Evolutionary conservation across 2,888 invertebrate species (phyloP).

Genomic region (Acheta domesticus): DNA sequence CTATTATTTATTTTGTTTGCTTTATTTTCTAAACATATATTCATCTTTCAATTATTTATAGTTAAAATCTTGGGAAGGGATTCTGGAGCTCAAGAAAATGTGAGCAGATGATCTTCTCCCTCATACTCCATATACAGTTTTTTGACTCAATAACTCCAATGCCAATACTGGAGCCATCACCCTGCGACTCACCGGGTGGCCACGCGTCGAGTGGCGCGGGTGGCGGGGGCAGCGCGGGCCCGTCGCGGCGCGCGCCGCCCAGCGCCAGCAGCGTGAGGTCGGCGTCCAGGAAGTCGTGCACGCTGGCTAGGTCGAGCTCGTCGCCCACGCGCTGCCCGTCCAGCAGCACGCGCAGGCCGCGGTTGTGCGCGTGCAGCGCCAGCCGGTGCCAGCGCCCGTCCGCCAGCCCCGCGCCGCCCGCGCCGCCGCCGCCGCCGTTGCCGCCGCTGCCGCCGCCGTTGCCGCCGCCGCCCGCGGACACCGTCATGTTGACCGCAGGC

Average conservation of each 20-base stretch:
- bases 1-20: no score
- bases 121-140: no score
- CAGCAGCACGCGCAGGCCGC: conserved; percentile 68
- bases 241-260: conserved; percentile 59
- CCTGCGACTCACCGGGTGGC: neutral
- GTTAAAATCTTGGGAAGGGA: no score
- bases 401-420: conserved; percentile 49
- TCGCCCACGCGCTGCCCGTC: conserved; percentile 73
- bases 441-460: neutral
- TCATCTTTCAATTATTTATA: no score
- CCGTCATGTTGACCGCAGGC: conserved; percentile 77
- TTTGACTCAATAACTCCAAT: no score
- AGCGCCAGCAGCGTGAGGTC: conserved; percentile 77
- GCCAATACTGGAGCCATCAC: no score
- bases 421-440: neutral
- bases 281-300: conserved; percentile 89
- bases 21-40: no score
- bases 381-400: conserved; percentile 91
- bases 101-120: no score
- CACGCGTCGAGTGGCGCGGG: neutral
- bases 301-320: conserved; percentile 78
- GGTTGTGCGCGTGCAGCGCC: conserved; percentile 66
- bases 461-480: conserved; percentile 47
- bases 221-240: neutral
- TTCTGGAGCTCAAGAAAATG: no score